Conservation (phyloP, 1,140 invertebrate species). For the Oscheius sp. region DNA sequence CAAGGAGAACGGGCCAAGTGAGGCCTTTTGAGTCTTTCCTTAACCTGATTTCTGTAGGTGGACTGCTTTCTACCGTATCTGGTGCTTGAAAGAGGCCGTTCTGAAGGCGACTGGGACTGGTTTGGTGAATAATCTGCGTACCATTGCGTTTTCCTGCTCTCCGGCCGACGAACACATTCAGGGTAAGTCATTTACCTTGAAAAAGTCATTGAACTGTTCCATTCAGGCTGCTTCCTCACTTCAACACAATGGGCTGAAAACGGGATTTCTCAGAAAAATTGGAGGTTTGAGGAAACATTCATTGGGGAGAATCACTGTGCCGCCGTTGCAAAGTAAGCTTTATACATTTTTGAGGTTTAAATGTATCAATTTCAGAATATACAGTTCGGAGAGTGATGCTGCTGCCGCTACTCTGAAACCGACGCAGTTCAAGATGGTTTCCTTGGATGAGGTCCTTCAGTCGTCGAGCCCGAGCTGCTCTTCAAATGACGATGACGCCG, state of each 20-base stretch:
- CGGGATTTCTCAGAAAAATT: constrained; percentile 3
- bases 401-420: not conserved
- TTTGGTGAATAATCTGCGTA: constrained; percentile 6
- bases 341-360: not conserved
- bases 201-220: not conserved
- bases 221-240: constrained; percentile 3
- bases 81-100: constrained; percentile 31
- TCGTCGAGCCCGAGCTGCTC: not conserved
- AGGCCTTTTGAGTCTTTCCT: not conserved
- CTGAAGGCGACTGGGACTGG: constrained; percentile 28
- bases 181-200: not conserved
- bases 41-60: not conserved
- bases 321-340: constrained; percentile 16
- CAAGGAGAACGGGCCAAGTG: constrained; percentile 2
- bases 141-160: not conserved
- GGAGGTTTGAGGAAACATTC: constrained; percentile 27
- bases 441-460: not conserved
- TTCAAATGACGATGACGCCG: not conserved
- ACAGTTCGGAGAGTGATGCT: not conserved
- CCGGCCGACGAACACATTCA: not conserved
- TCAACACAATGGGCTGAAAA: not conserved
- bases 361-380: not conserved
- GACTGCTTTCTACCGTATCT: constrained; percentile 22
- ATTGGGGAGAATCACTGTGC: constrained; percentile 28
- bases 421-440: not conserved